Evolutionary conservation across 2,888 invertebrate genomes (phyloP), one percentile per base, ranked within the genome.

Genomic region (Euplagia quadripunctaria): DNA sequence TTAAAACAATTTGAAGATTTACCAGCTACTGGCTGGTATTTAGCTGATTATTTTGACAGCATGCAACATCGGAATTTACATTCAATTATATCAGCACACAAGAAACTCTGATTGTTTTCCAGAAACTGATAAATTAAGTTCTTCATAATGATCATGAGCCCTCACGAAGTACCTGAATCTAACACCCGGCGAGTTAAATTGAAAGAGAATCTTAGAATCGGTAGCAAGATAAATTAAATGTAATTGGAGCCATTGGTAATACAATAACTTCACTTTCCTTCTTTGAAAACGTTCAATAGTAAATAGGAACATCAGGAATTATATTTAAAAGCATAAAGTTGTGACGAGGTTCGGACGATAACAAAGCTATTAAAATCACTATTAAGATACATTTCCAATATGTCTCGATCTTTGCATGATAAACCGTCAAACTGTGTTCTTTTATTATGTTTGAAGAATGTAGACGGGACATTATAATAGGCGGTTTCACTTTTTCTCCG

Each of bases 401-500:
- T 20, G 20, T 58, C 20, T 20, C 58, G 58, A 58, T 58, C 58
- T 12, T 20, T 20, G 20, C 12, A 12, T 20, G 58, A 31, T 14
- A 61, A 31, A 61, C 61, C 61, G 31, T 31, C 31, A 61, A 61
- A 61, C 61, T 31, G 20, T 61, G 61, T 61, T 14, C 52, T 61
- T 61, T 61, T 31, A 61, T 6, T 61, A 31, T 31, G 61, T 61
- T 61, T 61, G 61, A 61, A 61, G 61, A 61, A 61, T 61, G 61
- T 61, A 31, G 61, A 61, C 20, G 61, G 61, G 31, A 61, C 61
- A 61, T 61, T 61, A 61, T 61, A 31, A 14, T 61, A 12, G 31
- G 14, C 14, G 31, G 31, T 61, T 11, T 20, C 46, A 17, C 16
- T 31, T 51, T 49, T 67, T 42, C 51, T 67, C 52, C 41, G 42